Evolutionary conservation across 2,797 vertebrate species (phyloP).

Genomic region (Vultur gryphus): DNA sequence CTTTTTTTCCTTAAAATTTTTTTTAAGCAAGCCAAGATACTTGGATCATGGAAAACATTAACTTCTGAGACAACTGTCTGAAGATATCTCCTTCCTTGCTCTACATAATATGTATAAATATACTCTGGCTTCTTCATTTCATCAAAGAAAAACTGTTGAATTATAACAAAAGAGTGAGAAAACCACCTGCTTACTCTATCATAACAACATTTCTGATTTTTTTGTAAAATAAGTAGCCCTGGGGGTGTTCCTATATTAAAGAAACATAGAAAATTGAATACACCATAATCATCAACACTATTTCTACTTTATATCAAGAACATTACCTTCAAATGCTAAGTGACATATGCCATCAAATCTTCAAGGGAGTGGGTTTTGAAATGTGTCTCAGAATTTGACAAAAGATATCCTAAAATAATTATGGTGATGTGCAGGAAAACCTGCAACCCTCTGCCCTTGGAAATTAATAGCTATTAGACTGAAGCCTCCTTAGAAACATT

Average conservation of each 20-base stretch:
- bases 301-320: not conserved
- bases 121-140: not conserved
- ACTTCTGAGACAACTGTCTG: constrained; percentile 5
- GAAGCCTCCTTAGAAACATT: not conserved
- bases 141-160: not conserved
- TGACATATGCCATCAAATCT: not conserved
- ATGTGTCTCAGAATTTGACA: not conserved
- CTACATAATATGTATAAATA: not conserved
- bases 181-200: not conserved
- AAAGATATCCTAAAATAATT: not conserved
- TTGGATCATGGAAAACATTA: constrained; percentile 56
- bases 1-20: not conserved
- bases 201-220: not conserved
- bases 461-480: not conserved
- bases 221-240: not conserved
- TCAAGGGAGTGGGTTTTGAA: not conserved
- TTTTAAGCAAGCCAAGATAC: constrained; percentile 20
- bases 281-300: not conserved
- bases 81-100: not conserved
- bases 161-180: not conserved
- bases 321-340: not conserved
- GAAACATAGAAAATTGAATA: not conserved
- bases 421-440: not conserved
- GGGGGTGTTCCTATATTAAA: not conserved
- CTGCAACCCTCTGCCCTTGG: not conserved